These are phyloP conservation scores for Lota lota DNA, from an alignment of 2,113 vertebrate species.

Conservation along the genomic window DNA sequence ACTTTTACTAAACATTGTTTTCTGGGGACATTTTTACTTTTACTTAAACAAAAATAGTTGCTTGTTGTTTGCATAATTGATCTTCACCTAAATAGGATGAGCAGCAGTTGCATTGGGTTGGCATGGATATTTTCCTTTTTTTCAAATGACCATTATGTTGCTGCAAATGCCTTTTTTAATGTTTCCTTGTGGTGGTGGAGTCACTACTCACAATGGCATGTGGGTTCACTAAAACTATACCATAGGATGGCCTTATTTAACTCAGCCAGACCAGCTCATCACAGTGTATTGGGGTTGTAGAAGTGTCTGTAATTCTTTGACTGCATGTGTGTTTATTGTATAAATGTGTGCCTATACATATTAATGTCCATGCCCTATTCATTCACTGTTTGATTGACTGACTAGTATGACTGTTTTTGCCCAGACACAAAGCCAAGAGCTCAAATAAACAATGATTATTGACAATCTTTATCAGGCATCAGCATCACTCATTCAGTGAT, in stretches of 20 bases:
- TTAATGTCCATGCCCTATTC: slow-evolving; percentile 5
- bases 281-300: neutral
- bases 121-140: no score
- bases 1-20: no score
- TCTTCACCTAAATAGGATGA: no score
- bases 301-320: neutral
- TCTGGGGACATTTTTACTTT: no score
- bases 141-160: no score
- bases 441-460: slow-evolving; percentile 41
- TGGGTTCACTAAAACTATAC: slow-evolving; percentile 28
- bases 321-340: neutral
- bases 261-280: neutral
- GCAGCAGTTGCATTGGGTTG: no score
- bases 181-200: slow-evolving; percentile 32
- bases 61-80: no score
- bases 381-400: slow-evolving; percentile 1
- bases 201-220: slow-evolving; percentile 33
- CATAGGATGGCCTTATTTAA: slow-evolving; percentile 19
- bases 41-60: no score
- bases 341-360: neutral
- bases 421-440: slow-evolving; percentile 19
- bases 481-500: slow-evolving; percentile 48
- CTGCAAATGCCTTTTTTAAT: slow-evolving; percentile 11
- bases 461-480: slow-evolving; percentile 52
- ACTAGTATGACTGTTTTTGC: neutral